Conservation (phyloP, 2,113 vertebrate genomes). For the Epinephelus lanceolatus region DNA sequence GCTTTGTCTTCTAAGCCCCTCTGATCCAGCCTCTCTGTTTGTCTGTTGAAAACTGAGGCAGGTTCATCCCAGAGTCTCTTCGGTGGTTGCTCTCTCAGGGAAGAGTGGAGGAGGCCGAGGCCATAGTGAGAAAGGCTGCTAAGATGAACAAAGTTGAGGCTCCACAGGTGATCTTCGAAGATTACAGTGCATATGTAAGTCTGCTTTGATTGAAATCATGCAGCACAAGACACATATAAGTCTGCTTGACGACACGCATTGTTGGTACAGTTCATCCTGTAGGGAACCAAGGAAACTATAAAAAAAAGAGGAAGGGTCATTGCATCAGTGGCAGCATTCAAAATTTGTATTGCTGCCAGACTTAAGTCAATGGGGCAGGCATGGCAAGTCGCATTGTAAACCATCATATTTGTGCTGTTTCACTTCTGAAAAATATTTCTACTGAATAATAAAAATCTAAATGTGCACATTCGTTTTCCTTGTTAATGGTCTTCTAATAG, state of each 20-base stretch:
- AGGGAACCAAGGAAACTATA: background rate
- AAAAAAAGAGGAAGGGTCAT: too few relatives aligned
- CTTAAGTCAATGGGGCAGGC: too few relatives aligned
- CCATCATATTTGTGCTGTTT: too few relatives aligned
- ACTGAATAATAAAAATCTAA: too few relatives aligned
- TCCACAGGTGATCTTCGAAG: constrained; percentile 84
- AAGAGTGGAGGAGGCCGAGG: constrained; percentile 88
- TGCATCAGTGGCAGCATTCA: too few relatives aligned
- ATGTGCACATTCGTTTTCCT: too few relatives aligned
- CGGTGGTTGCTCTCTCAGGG: constrained; percentile 91
- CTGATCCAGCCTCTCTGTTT: background rate
- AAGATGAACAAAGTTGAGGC: constrained; percentile 82
- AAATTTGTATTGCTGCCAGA: constrained; percentile 40
- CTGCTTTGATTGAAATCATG: background rate
- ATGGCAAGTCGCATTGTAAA: background rate
- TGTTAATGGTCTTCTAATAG: too few relatives aligned
- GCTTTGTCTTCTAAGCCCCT: background rate
- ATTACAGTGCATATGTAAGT: constrained; percentile 76
- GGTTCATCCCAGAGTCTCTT: constrained; percentile 92
- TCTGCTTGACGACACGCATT: background rate
- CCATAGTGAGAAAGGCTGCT: constrained; percentile 87
- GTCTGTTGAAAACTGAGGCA: constrained; percentile 61
- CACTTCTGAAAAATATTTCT: too few relatives aligned
- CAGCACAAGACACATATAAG: background rate
- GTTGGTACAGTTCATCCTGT: background rate